phyloP scores from a whole-genome alignment of 2,113 vertebrate species.

The Maylandia zebra region DNA sequence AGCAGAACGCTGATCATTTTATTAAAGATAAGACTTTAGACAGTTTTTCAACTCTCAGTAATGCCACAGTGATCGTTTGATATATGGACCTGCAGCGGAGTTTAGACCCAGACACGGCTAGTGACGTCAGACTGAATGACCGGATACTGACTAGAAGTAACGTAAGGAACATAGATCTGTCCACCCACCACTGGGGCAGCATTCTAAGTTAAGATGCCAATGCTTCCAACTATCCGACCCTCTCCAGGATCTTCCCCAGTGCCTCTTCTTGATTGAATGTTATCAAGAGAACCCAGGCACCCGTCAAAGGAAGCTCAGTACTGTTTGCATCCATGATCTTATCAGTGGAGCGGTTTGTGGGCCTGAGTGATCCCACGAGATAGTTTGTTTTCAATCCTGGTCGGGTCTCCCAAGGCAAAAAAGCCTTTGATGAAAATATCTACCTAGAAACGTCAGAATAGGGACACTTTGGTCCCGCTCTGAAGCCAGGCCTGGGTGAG shows the following conservation, averaged over 20 bases:
- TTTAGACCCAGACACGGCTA: too few relatives aligned
- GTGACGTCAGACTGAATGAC: too few relatives aligned
- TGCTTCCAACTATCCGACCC: fast-evolving
- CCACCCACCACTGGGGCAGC: fast-evolving
- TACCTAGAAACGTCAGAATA: too few relatives aligned
- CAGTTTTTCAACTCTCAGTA: too few relatives aligned
- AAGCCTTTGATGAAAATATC: neutral
- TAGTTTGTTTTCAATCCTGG: neutral
- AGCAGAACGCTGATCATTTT: too few relatives aligned
- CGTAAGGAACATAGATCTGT: fast-evolving
- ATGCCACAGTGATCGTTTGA: too few relatives aligned
- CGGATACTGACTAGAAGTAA: neutral
- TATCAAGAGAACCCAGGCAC: neutral
- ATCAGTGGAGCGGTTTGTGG: neutral
- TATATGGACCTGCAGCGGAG: too few relatives aligned
- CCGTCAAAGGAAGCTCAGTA: neutral
- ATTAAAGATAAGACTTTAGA: too few relatives aligned
- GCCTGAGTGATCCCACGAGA: neutral
- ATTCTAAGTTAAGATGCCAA: neutral
- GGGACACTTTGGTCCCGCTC: neutral
- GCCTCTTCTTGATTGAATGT: neutral
- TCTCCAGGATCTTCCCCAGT: too few relatives aligned
- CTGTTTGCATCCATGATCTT: neutral
- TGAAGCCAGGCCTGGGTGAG: neutral
- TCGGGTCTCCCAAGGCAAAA: neutral